phyloP scores from a whole-genome alignment of 2,888 invertebrate species.

The Thereva nobilitata region DNA sequence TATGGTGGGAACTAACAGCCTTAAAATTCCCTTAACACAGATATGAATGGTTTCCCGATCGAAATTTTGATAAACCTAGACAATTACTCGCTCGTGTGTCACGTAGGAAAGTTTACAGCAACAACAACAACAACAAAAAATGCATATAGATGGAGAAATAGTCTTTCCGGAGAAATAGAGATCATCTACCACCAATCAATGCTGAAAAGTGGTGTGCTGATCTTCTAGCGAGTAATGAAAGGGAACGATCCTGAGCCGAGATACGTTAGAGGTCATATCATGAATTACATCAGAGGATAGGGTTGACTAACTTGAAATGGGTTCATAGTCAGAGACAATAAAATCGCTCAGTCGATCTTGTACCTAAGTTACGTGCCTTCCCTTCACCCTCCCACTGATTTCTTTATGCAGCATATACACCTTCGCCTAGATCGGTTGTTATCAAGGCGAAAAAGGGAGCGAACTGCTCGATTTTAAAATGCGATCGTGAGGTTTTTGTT shows the following conservation, averaged over 20 bases:
- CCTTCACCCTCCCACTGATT: not conserved
- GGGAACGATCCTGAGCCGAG: conserved; percentile 22
- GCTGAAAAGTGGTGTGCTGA: conserved; percentile 14
- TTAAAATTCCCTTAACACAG: no score
- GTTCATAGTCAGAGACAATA: conserved; percentile 29
- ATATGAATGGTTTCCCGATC: conserved; percentile 14
- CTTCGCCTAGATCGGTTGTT: conserved; percentile 6
- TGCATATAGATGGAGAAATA: not conserved
- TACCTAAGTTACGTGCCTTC: conserved; percentile 13
- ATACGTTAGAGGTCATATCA: conserved; percentile 29
- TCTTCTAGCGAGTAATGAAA: conserved; percentile 32
- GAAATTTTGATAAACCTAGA: not conserved
- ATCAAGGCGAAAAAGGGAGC: conserved; percentile 27
- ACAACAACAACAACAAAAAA: no score
- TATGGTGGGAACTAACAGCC: no score
- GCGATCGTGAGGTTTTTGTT: conserved; percentile 37
- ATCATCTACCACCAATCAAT: conserved; percentile 7
- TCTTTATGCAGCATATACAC: no score
- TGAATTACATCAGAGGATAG: conserved; percentile 33
- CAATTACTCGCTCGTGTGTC: conserved; percentile 16
- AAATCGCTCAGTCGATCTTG: conserved; percentile 20
- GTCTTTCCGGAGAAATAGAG: conserved; percentile 5
- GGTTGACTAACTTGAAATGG: conserved; percentile 33
- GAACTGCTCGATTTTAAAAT: conserved; percentile 35
- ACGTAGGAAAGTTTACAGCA: conserved; percentile 15